phyloP scores from a whole-genome alignment of 2,113 vertebrate genomes.

The Ploceus nigricollis region DNA sequence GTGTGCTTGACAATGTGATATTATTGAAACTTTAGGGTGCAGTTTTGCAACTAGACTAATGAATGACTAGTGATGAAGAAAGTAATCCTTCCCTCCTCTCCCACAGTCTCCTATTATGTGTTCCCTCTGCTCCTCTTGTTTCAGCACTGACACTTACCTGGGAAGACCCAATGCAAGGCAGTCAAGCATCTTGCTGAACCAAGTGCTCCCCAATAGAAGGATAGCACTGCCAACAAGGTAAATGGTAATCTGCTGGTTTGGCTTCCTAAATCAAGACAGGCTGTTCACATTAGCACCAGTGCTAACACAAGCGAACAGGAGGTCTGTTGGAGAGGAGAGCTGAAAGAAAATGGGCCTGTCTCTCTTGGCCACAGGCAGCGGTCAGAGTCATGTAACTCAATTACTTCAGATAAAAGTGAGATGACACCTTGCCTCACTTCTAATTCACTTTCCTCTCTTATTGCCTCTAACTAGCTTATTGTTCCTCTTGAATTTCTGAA shows the following conservation, averaged over 20 bases:
- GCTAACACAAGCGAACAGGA: not conserved
- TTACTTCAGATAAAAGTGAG: not conserved
- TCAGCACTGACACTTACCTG: not conserved
- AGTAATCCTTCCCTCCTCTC: not conserved
- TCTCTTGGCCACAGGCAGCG: not conserved
- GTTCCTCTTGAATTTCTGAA: not conserved
- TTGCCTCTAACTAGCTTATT: not conserved
- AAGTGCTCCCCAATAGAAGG: not conserved
- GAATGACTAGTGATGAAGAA: not conserved
- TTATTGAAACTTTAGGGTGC: not conserved
- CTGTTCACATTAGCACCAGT: not conserved
- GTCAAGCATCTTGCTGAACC: not conserved
- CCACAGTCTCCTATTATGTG: not conserved
- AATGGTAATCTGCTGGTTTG: not conserved
- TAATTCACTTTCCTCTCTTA: not conserved
- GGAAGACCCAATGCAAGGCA: not conserved
- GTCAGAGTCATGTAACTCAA: not conserved
- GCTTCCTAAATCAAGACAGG: not conserved
- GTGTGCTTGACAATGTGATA: not conserved
- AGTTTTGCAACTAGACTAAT: not conserved
- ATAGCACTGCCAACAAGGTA: not conserved
- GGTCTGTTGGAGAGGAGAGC: not conserved
- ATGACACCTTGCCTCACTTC: not conserved
- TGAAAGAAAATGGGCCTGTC: not conserved
- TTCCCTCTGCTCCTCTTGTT: not conserved